Conservation (phyloP, 2,888 invertebrate species). For the Tiliacea citrago region DNA sequence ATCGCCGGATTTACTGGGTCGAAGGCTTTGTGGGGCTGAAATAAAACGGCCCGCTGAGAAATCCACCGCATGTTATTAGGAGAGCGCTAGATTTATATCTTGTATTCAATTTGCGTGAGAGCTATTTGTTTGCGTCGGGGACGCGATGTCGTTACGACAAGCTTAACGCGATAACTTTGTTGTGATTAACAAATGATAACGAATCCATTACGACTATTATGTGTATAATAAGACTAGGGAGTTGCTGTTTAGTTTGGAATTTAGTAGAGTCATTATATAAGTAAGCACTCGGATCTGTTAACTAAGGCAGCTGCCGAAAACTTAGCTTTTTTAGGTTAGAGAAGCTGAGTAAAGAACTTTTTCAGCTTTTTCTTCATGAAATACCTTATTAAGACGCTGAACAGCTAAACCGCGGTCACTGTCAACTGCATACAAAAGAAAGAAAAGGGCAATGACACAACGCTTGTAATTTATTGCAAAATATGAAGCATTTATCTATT, state of each 20-base stretch:
- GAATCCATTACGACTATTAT: slow-evolving; percentile 62
- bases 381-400: no score
- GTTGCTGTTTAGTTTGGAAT: slow-evolving; percentile 36
- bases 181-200: slow-evolving; percentile 75
- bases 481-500: no score
- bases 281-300: neutral
- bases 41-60: slow-evolving; percentile 89
- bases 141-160: slow-evolving; percentile 69
- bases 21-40: slow-evolving; percentile 86
- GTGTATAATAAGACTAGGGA: slow-evolving; percentile 50
- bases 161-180: slow-evolving; percentile 74
- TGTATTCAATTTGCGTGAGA: slow-evolving; percentile 89
- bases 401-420: no score
- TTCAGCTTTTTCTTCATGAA: neutral
- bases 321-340: neutral
- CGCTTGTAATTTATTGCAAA: no score
- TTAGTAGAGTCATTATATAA: slow-evolving; percentile 20
- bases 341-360: neutral
- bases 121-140: slow-evolving; percentile 81
- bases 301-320: neutral
- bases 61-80: slow-evolving; percentile 87
- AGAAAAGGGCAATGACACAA: no score
- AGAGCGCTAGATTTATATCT: slow-evolving; percentile 87
- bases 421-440: no score
- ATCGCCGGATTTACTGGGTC: slow-evolving; percentile 88